phyloP scores from a whole-genome alignment of 2,888 invertebrate genomes.

The Vannuccia rotundouncinata region DNA sequence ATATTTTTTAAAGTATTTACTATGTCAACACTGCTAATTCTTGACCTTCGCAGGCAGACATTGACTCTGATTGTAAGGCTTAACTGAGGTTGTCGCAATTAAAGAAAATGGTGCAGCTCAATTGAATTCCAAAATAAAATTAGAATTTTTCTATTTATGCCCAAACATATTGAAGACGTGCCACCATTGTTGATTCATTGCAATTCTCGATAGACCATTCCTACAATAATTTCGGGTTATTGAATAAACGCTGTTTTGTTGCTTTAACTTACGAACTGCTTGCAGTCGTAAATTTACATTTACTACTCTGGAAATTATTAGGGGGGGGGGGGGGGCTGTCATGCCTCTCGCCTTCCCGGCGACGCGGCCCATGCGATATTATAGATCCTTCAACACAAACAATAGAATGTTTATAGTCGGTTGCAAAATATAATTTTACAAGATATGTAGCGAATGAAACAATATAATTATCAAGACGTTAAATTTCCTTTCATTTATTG shows the following conservation, averaged over 20 bases:
- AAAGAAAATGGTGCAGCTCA: conserved; percentile 22
- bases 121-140: conserved; percentile 17
- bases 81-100: conserved; percentile 20
- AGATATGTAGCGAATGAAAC: too few relatives aligned
- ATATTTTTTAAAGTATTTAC: not conserved
- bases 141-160: conserved; percentile 1
- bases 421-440: too few relatives aligned
- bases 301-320: not conserved
- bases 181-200: conserved; percentile 24
- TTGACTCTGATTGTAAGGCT: not conserved
- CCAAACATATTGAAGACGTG: conserved; percentile 4
- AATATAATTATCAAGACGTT: too few relatives aligned
- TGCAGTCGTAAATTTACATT: not conserved
- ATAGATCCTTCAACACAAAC: too few relatives aligned
- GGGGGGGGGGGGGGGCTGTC: too few relatives aligned
- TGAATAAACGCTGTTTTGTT: not conserved
- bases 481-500: too few relatives aligned
- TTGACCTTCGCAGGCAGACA: not conserved
- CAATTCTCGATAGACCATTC: conserved; percentile 26
- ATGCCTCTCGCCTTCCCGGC: too few relatives aligned
- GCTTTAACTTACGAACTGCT: not conserved
- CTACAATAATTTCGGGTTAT: not conserved
- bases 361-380: not conserved
- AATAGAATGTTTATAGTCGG: too few relatives aligned
- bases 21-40: not conserved